phyloP scores from a whole-genome alignment of 2,797 vertebrate genomes.

The Zalophus californianus region DNA sequence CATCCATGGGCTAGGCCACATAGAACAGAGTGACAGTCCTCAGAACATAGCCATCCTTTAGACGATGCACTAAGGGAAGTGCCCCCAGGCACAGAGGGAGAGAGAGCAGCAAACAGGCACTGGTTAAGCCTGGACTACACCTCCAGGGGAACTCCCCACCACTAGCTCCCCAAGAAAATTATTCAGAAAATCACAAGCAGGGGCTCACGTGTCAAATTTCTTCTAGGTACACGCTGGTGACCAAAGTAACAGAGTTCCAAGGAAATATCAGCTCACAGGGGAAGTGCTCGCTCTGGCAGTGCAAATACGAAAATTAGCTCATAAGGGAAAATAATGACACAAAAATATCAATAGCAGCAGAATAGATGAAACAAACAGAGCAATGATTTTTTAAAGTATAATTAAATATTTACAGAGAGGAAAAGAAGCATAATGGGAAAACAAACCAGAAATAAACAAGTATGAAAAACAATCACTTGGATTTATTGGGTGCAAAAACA shows the following conservation, averaged over 20 bases:
- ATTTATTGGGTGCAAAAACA: not conserved
- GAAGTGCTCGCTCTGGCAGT: not conserved
- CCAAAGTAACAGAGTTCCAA: not conserved
- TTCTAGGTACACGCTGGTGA: not conserved
- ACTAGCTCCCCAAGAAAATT: not conserved
- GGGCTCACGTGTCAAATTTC: not conserved
- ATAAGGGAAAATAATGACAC: not conserved
- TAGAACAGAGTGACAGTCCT: not conserved
- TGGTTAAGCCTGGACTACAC: not conserved
- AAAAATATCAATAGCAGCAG: not conserved
- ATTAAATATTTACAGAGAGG: constrained; percentile 13
- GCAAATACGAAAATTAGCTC: not conserved
- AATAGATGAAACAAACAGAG: not conserved
- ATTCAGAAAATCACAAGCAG: not conserved
- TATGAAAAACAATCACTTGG: not conserved
- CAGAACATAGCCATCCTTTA: not conserved
- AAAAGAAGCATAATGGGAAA: not conserved
- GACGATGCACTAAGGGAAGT: not conserved
- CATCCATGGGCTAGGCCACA: not conserved
- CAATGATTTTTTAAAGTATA: not conserved
- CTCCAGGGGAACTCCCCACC: not conserved
- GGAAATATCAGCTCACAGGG: not conserved
- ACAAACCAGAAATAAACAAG: not conserved
- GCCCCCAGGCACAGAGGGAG: not conserved
- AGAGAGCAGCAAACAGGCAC: not conserved